A percentile compares a stretch with the other conserved stretches of the same genome.
Conservation (phyloP, 2,797 vertebrate genomes). For the Propithecus perrieri region DNA sequence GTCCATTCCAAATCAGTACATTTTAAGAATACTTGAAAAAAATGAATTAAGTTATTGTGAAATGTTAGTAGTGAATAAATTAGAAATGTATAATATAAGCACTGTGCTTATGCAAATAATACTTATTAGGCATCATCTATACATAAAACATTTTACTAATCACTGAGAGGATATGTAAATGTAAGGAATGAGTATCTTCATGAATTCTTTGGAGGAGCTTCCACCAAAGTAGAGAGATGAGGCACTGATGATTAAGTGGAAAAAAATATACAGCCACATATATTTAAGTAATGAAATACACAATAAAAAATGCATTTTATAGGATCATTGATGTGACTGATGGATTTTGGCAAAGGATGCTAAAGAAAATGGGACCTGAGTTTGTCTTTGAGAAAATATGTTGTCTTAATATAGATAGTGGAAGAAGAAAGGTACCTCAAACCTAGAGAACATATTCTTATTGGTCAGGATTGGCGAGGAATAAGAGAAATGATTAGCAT, state of each 20-base stretch:
- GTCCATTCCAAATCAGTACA: not conserved
- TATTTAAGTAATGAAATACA: not conserved
- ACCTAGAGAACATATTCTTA: not conserved
- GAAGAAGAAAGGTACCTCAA: not conserved
- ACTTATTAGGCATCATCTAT: not conserved
- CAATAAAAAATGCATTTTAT: not conserved
- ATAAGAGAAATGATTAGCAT: not conserved
- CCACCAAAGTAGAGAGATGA: not conserved
- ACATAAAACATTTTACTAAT: not conserved
- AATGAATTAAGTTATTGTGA: not conserved
- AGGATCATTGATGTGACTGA: not conserved
- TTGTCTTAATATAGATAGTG: not conserved
- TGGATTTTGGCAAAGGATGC: not conserved
- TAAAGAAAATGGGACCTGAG: not conserved
- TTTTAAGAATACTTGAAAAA: not conserved
- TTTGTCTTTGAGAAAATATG: not conserved
- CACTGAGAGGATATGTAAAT: not conserved
- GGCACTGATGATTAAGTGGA: not conserved
- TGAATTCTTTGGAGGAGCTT: not conserved
- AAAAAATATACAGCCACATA: not conserved
- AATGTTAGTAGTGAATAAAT: not conserved
- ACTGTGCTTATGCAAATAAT: not conserved
- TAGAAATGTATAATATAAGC: not conserved
- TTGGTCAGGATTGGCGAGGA: not conserved
- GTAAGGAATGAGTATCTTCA: not conserved